Conservation (phyloP, 1,140 invertebrate species). For the Drosophila pseudoananassae region DNA sequence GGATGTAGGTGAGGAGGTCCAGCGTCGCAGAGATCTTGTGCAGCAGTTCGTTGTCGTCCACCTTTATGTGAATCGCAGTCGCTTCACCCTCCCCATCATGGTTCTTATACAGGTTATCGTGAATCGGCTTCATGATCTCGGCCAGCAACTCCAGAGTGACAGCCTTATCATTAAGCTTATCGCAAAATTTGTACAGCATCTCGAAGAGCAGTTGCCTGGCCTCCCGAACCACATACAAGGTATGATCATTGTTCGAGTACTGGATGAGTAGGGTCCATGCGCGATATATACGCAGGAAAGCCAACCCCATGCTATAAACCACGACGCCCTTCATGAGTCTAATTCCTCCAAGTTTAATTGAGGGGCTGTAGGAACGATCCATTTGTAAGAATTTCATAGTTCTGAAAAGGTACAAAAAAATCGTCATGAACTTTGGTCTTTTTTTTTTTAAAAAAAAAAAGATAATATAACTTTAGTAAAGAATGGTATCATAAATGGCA, state of each 20-base stretch:
- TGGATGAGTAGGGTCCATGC: slow-evolving; percentile 86
- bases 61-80: slow-evolving; percentile 67
- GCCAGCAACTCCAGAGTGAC: slow-evolving; percentile 85
- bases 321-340: slow-evolving; percentile 85
- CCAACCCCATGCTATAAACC: slow-evolving; percentile 85
- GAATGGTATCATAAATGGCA: too few relatives aligned
- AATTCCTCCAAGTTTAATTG: slow-evolving; percentile 87
- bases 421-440: neutral
- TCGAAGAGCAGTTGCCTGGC: slow-evolving; percentile 86
- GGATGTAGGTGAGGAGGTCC: slow-evolving; percentile 84
- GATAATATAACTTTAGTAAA: neutral
- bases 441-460: neutral
- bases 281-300: slow-evolving; percentile 85
- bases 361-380: slow-evolving; percentile 79
- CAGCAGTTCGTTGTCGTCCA: slow-evolving; percentile 85
- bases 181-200: slow-evolving; percentile 85
- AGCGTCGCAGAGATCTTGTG: slow-evolving; percentile 85
- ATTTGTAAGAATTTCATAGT: slow-evolving; percentile 53
- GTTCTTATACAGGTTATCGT: slow-evolving; percentile 78
- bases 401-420: slow-evolving; percentile 26
- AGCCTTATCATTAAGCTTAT: slow-evolving; percentile 82
- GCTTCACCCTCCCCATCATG: slow-evolving; percentile 27
- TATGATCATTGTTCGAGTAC: slow-evolving; percentile 86
- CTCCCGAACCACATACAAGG: slow-evolving; percentile 87
- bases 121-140: slow-evolving; percentile 84